Base-by-base conservation (phyloP, 2,888 invertebrate genomes). In the Galeruca laticollis region DNA sequence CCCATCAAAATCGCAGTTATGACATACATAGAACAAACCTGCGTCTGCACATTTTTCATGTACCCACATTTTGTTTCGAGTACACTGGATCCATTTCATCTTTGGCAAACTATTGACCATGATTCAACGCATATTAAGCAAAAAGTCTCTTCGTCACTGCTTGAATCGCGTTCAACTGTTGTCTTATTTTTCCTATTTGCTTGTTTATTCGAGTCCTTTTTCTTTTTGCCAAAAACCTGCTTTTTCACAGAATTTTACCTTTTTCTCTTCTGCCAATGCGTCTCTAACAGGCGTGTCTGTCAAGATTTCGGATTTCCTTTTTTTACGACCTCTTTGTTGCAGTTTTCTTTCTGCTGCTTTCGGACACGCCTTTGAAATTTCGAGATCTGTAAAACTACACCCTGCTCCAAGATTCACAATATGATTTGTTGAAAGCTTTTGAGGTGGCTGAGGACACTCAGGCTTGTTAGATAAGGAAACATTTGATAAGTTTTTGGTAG, bases 321-420 rank as follows among this genome's bases (percentile, higher is more conserved):
- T 51, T 51, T 51, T 51, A 51, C 51, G 3, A 18, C 51, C 10
- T 51, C 4, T 52, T 52, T 52, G 52, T 21, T 52, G 20, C 52
- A 52, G 20, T 21, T 52, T 52, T 52, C 52, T 52, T 52, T 52
- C 52, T 52, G 52, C 26, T 52, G 26, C 13, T 21, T 52, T 52
- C 20, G 52, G 52, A 52, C 3, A 9, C 5, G 4, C 6, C 37
- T 9, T 37, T 8, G 8, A 37, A 37, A 37, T 37, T 37, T 33
- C 33, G 9, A 33, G n/a, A n/a, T 26, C 26, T 26, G 26, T 26
- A 26, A 1, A 26, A 26, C 26, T 51, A 18, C 8, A 51, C 3
- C 15, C 9, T 51, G 4, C 10, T 51, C 15, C 20, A 18, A 18
- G 18, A 13, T 51, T 10, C 0, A 51, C n/a, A 51, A 26, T 26